Conservation (phyloP, 2,113 vertebrate genomes). For the Narcine bancroftii region DNA sequence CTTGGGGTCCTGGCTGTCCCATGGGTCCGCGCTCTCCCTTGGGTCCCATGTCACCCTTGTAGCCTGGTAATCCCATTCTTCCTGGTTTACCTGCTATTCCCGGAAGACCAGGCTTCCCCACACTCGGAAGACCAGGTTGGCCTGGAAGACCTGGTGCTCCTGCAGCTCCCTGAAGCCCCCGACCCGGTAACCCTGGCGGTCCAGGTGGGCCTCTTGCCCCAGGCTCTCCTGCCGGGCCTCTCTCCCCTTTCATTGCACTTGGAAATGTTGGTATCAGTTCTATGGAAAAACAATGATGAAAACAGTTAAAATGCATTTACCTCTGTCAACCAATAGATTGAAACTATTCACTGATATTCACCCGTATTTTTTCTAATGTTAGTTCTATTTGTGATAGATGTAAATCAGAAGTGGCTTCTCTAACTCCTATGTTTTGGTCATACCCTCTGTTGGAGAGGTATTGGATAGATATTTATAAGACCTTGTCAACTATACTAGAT, state of each 20-base stretch:
- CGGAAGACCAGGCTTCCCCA: conserved; percentile 83
- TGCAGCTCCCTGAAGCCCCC: conserved; percentile 67
- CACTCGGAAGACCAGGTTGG: conserved; percentile 66
- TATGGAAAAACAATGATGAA: conserved; percentile 41
- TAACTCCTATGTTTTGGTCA: too few relatives aligned
- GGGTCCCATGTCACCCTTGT: conserved; percentile 77
- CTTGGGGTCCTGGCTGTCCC: conserved; percentile 75
- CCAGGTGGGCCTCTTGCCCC: conserved; percentile 76
- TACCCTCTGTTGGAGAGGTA: too few relatives aligned
- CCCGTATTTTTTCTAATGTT: too few relatives aligned
- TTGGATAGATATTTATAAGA: too few relatives aligned
- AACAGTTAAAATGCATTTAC: neutral
- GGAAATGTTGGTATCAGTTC: conserved; percentile 56
- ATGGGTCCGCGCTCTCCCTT: conserved; percentile 71
- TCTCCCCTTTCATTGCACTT: conserved; percentile 64
- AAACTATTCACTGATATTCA: neutral
- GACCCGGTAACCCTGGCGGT: conserved; percentile 70
- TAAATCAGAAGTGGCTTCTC: too few relatives aligned
- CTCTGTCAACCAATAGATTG: neutral
- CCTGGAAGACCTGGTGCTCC: conserved; percentile 74
- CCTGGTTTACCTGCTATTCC: conserved; percentile 84
- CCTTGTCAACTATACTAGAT: too few relatives aligned
- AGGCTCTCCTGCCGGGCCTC: conserved; percentile 73
- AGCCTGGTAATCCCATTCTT: conserved; percentile 70
- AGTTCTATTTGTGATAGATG: too few relatives aligned